Evolutionary conservation across 2,797 vertebrate species (phyloP), one percentile per base, ranked within the genome.

Genomic region (Lindbergichthys nudifrons): DNA sequence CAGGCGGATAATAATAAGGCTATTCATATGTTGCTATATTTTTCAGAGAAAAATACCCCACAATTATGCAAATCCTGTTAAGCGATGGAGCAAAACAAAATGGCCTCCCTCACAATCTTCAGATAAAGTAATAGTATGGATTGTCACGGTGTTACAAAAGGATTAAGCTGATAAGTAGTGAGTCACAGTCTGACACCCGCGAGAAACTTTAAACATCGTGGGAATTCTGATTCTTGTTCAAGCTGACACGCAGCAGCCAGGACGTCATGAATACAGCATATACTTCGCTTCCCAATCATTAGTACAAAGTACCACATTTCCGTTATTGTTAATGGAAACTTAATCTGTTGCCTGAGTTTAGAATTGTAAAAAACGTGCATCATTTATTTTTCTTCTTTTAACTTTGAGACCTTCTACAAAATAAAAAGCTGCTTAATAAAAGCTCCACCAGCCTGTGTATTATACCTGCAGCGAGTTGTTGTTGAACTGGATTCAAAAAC

Each of bases 131-230:
- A 10, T 16, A 56, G 52, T 61, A n/a, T 14, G 43, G 48, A 58
- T 54, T 14, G 11, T 76, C 51, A 63, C 4, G 65, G 74, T 63
- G 77, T 58, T 65, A 36, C 71, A 52, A 43, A 51, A 56, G 21
- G 45, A 58, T 74, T 39, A 48, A 59, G 59, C 72, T 65, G 67
- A 70, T 64, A 56, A 66, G 66, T 39, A 19, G 70, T 13, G 52
- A 78, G 60, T 83, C 79, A 60, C 83, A 71, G 57, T 67, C 62
- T 42, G 19, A 65, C 42, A 60, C 63, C 13, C 45, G 23, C 14
- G 23, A 16, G 36, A 46, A 54, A 63, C 65, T 66, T 65, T 65
- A 60, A 53, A 57, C 53, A 45, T 15, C 10, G 42, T 10, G 61
- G 59, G 70, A 51, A 21, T 30, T n/a, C 7, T 41, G 65, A 54